Evolutionary conservation across 2,888 invertebrate species (phyloP).

Genomic region (Tromatobia lineatoria): DNA sequence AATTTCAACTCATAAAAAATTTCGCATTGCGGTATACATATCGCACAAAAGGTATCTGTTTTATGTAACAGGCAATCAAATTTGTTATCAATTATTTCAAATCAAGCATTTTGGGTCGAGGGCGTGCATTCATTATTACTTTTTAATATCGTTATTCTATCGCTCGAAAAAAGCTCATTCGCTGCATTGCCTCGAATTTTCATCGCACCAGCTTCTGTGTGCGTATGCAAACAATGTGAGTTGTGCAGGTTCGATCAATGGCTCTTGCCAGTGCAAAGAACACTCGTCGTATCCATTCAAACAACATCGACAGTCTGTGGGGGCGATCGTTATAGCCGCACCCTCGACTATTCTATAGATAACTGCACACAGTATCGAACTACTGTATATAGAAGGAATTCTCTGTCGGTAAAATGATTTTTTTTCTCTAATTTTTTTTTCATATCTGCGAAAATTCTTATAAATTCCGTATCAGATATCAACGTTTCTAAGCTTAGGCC

Average conservation of each 20-base stretch:
- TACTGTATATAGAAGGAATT: background rate
- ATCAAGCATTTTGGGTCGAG: conserved; percentile 4
- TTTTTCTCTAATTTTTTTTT: no score
- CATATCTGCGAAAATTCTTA: no score
- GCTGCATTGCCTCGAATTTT: background rate
- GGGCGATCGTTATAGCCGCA: conserved; percentile 34
- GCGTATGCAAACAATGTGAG: conserved; percentile 27
- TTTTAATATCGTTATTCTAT: conserved; percentile 31
- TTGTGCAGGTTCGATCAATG: conserved; percentile 50
- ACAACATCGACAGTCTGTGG: conserved; percentile 50
- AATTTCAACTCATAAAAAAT: background rate
- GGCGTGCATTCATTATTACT: conserved; percentile 11
- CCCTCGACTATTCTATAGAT: conserved; percentile 31
- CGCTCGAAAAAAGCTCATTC: background rate
- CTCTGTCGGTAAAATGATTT: background rate
- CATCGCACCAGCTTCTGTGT: conserved; percentile 6
- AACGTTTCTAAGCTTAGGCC: no score
- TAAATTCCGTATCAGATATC: no score
- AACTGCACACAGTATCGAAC: conserved; percentile 31
- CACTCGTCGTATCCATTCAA: conserved; percentile 51
- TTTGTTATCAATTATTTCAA: background rate
- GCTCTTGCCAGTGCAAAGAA: conserved; percentile 30
- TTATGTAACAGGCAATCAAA: conserved; percentile 11
- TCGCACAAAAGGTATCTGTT: background rate
- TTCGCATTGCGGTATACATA: background rate